Percentiles rank a stretch among this genome's conserved stretches.
phyloP scores from a whole-genome alignment of 2,888 invertebrate genomes.

The Epistrophella euchroma region DNA sequence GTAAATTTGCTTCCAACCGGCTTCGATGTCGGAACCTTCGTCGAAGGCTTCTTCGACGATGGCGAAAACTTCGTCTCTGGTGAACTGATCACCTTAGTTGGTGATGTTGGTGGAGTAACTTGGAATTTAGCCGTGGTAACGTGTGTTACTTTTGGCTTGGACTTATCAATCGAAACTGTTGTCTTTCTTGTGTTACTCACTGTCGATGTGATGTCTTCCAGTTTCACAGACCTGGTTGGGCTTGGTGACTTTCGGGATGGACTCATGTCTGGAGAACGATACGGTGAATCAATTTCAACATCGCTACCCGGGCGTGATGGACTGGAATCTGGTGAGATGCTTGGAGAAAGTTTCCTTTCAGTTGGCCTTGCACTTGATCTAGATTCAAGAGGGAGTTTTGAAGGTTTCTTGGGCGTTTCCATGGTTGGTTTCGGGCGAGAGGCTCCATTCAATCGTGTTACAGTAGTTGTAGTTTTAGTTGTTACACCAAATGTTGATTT shows the following conservation, averaged over 20 bases:
- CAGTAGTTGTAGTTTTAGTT: constrained; percentile 69
- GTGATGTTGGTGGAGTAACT: constrained; percentile 70
- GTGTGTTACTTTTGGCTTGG: constrained; percentile 67
- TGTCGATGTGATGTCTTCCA: constrained; percentile 62
- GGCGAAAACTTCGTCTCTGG: constrained; percentile 44
- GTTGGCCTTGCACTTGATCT: constrained; percentile 48
- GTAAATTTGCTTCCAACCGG: constrained; percentile 32
- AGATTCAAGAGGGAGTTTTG: constrained; percentile 69
- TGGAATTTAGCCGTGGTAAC: constrained; percentile 77
- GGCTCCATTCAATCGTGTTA: constrained; percentile 70
- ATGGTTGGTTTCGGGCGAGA: constrained; percentile 55
- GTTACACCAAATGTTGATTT: constrained; percentile 77
- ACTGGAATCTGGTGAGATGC: constrained; percentile 80
- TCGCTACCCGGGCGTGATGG: constrained; percentile 77
- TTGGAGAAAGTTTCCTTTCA: constrained; percentile 78
- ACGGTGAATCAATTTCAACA: constrained; percentile 41
- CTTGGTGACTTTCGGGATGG: constrained; percentile 68
- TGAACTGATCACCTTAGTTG: constrained; percentile 71
- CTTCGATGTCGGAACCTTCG: constrained; percentile 62
- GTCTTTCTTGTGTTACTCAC: constrained; percentile 45
- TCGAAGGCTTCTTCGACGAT: constrained; percentile 45
- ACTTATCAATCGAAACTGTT: constrained; percentile 32
- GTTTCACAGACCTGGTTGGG: constrained; percentile 62
- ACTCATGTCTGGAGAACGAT: constrained; percentile 71
- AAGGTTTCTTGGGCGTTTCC: constrained; percentile 57